Evolutionary conservation across 2,888 invertebrate species (phyloP).

Genomic region (Bellardia bayeri): DNA sequence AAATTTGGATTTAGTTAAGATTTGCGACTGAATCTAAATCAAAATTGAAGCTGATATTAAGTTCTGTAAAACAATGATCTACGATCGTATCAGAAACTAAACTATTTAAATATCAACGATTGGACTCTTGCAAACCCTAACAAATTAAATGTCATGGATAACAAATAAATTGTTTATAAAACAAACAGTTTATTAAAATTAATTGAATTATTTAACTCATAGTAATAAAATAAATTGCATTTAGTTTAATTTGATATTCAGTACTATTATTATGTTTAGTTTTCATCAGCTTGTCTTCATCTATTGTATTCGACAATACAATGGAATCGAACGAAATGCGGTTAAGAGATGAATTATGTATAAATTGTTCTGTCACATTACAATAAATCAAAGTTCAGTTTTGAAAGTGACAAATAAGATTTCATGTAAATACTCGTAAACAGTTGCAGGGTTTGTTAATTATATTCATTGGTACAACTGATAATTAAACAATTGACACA

Average conservation of each 20-base stretch:
- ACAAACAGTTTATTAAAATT: constrained; percentile 56
- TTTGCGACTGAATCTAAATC: no score
- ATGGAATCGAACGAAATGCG: constrained; percentile 5
- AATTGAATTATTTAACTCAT: constrained; percentile 65
- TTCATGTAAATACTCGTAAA: constrained; percentile 49
- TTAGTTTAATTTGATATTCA: constrained; percentile 37
- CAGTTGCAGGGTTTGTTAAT: constrained; percentile 19
- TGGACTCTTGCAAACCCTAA: no score
- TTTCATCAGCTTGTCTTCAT: neutral
- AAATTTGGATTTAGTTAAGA: no score
- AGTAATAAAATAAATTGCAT: constrained; percentile 42
- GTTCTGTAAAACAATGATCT: no score
- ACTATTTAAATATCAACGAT: no score
- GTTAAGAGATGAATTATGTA: constrained; percentile 51
- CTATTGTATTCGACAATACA: constrained; percentile 47
- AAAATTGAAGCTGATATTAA: no score
- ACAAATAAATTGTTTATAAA: constrained; percentile 27
- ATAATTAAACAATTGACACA: constrained; percentile 43
- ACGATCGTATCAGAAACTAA: no score
- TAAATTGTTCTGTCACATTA: constrained; percentile 54
- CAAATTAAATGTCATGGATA: neutral
- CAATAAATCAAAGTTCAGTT: constrained; percentile 56
- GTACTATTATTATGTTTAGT: constrained; percentile 3
- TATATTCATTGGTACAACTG: neutral
- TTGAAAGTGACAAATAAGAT: constrained; percentile 54